phyloP scores from a whole-genome alignment of 2,797 vertebrate genomes.

The Xerus rutilus region DNA sequence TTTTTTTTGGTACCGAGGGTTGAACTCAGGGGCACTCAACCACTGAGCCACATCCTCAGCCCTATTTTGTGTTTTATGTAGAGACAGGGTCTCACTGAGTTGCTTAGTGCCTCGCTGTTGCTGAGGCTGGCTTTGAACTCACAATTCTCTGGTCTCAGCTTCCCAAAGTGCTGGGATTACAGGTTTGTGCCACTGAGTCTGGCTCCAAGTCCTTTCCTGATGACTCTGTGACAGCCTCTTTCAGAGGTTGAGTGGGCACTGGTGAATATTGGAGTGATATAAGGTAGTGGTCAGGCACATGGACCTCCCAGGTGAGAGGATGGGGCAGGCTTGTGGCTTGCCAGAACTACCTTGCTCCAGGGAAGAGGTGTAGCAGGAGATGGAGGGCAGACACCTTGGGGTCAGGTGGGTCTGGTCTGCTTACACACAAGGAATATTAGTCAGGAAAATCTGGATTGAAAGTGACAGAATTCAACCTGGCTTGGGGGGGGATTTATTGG shows the following conservation, averaged over 20 bases:
- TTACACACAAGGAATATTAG: background rate
- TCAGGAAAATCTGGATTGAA: background rate
- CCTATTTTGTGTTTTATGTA: no score
- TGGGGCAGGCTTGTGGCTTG: background rate
- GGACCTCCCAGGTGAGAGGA: background rate
- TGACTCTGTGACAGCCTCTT: conserved; percentile 17
- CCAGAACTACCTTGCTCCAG: background rate
- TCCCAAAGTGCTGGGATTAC: no score
- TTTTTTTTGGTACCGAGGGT: no score
- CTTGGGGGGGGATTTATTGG: background rate
- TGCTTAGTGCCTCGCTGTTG: no score
- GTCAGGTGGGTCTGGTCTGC: background rate
- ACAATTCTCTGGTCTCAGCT: no score
- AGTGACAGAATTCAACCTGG: background rate
- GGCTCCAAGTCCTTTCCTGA: background rate
- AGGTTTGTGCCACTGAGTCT: no score
- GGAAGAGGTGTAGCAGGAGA: background rate
- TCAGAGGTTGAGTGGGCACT: background rate
- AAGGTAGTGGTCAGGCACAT: background rate
- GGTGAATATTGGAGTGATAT: background rate
- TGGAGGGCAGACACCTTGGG: background rate
- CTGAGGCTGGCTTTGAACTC: no score
- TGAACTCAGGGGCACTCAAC: no score
- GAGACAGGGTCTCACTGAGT: no score
- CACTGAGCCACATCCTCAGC: no score